These are phyloP conservation scores for Drosophila heteroneura DNA, from an alignment of 2,888 invertebrate species.

Conservation along the genomic window DNA sequence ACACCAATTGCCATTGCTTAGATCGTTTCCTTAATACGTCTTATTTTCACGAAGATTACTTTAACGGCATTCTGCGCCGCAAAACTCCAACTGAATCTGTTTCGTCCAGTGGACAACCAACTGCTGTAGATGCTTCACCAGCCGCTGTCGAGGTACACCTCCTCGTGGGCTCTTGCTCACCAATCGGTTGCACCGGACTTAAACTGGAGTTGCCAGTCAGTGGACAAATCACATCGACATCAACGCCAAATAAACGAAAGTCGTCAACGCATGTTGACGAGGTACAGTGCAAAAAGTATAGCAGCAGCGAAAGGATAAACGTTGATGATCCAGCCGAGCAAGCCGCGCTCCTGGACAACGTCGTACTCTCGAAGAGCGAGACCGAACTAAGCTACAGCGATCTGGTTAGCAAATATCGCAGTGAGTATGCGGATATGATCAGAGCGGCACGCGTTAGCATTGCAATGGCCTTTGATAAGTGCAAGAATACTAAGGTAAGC, in stretches of 20 bases:
- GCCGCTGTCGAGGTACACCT: neutral
- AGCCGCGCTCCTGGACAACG: slow-evolving; percentile 2
- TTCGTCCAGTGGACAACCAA: neutral
- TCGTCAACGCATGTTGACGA: slow-evolving; percentile 61
- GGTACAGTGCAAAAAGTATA: slow-evolving; percentile 64
- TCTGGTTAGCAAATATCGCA: slow-evolving; percentile 55
- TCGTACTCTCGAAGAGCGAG: slow-evolving; percentile 33
- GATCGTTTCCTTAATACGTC: slow-evolving; percentile 94
- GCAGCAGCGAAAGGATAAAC: slow-evolving; percentile 44
- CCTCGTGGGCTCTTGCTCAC: neutral
- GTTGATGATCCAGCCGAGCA: slow-evolving; percentile 17
- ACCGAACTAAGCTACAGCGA: slow-evolving; percentile 21
- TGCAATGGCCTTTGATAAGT: slow-evolving; percentile 78
- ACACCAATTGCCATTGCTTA: slow-evolving; percentile 94
- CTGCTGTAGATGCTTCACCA: neutral
- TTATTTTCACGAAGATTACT: slow-evolving; percentile 93
- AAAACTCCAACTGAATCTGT: slow-evolving; percentile 8
- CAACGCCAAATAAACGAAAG: slow-evolving; percentile 71
- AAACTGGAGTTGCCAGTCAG: slow-evolving; percentile 10
- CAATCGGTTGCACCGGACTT: neutral
- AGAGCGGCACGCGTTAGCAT: slow-evolving; percentile 75
- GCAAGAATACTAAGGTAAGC: slow-evolving; percentile 59
- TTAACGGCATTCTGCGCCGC: slow-evolving; percentile 90
- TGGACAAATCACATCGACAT: slow-evolving; percentile 31
- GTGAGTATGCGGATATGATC: slow-evolving; percentile 70